A percentile compares a stretch with the other conserved stretches of the same genome.
Conservation (phyloP, 2,888 invertebrate genomes). For the Diploptera punctata region DNA sequence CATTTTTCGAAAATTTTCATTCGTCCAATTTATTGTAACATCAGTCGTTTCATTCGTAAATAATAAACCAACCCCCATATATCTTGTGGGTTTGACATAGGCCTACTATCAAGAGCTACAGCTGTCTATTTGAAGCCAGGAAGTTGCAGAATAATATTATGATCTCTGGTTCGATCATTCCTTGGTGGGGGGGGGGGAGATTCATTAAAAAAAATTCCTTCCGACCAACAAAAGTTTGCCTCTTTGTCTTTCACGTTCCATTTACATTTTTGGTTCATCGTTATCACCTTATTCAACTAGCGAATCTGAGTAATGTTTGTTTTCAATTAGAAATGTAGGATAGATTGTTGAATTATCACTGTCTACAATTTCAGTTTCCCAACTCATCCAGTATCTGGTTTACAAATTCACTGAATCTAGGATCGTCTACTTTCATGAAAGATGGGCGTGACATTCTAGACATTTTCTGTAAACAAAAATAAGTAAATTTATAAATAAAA, state of each 20-base stretch:
- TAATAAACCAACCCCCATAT: no score
- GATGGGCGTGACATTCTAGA: not conserved
- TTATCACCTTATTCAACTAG: no score
- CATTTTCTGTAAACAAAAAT: not conserved
- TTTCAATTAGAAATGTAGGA: not conserved
- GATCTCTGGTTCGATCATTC: not conserved
- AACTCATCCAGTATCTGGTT: not conserved
- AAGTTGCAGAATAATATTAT: not conserved
- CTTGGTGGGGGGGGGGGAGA: not conserved
- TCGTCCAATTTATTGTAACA: no score
- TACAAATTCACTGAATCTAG: not conserved
- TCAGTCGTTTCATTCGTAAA: no score
- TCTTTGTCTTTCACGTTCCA: not conserved
- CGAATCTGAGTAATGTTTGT: no score
- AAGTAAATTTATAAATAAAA: no score
- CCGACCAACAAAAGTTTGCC: no score
- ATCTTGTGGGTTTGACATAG: not conserved
- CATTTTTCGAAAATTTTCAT: no score
- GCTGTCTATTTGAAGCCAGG: no score
- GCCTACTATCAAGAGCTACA: not conserved
- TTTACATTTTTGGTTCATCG: not conserved
- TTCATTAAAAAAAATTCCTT: not conserved
- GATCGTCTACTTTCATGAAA: not conserved
- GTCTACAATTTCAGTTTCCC: not conserved
- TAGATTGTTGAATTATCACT: not conserved